phyloP scores from a whole-genome alignment of 2,888 invertebrate species.

The Octonoba sinensis region DNA sequence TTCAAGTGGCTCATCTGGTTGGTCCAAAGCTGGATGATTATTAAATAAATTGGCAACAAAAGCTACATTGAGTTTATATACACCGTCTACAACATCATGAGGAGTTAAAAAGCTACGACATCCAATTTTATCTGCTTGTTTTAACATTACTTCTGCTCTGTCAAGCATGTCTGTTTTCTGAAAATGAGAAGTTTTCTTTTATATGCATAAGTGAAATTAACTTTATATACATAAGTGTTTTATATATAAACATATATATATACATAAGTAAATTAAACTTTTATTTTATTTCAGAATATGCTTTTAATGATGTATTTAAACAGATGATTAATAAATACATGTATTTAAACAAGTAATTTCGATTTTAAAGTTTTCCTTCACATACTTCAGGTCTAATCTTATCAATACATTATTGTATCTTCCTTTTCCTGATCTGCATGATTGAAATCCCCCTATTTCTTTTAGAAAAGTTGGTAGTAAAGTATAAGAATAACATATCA shows the following conservation, averaged over 20 bases:
- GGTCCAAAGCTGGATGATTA: slow-evolving; percentile 94
- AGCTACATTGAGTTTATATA: slow-evolving; percentile 97
- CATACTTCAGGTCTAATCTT: too few species aligned
- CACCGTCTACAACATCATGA: slow-evolving; percentile 94
- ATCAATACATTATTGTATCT: too few species aligned
- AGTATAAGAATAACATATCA: too few species aligned
- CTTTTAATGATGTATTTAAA: too few species aligned
- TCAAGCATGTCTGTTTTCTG: slow-evolving; percentile 81
- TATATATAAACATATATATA: neutral
- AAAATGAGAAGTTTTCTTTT: neutral
- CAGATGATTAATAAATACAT: too few species aligned
- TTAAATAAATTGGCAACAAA: slow-evolving; percentile 99
- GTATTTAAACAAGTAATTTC: too few species aligned
- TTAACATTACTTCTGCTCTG: slow-evolving; percentile 94
- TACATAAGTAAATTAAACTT: neutral
- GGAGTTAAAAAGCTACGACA: slow-evolving; percentile 96
- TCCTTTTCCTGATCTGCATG: too few species aligned
- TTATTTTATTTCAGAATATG: too few species aligned
- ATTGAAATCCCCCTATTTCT: too few species aligned
- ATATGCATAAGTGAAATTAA: neutral
- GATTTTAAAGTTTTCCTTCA: too few species aligned
- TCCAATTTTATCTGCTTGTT: slow-evolving; percentile 94
- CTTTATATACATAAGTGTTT: neutral
- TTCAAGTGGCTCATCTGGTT: slow-evolving; percentile 77
- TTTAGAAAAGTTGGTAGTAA: too few species aligned